Conservation (phyloP, 2,888 invertebrate genomes). For the Drepana falcataria region DNA sequence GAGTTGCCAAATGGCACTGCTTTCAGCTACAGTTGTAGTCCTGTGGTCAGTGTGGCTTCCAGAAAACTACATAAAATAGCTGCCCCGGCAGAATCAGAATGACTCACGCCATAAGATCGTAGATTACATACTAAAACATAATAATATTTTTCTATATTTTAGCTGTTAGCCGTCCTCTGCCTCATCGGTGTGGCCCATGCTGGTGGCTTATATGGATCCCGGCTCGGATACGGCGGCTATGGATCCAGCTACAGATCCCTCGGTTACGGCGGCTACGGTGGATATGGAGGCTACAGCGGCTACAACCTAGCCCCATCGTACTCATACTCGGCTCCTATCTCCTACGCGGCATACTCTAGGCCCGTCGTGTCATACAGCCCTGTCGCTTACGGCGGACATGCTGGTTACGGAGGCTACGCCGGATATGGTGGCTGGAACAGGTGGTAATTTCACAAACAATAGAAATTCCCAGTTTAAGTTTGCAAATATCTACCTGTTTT, state of each 20-base stretch:
- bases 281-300: conserved; percentile 11
- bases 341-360: neutral
- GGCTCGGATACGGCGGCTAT: conserved; percentile 20
- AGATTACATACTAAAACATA: conserved; percentile 4
- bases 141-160: conserved; percentile 17
- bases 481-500: neutral
- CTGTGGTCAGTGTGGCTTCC: no score
- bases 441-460: neutral
- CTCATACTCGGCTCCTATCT: neutral
- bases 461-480: neutral
- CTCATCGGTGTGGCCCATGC: conserved; percentile 41
- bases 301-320: conserved; percentile 1
- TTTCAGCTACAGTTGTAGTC: no score
- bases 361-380: neutral
- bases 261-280: conserved; percentile 12
- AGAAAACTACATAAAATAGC: no score
- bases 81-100: no score
- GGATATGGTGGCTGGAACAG: conserved; percentile 5
- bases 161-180: conserved; percentile 43
- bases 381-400: conserved; percentile 5
- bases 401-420: conserved; percentile 6
- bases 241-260: conserved; percentile 5
- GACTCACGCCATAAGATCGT: no score
- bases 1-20: no score
- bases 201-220: conserved; percentile 36